Percentiles rank a stretch among this genome's conserved stretches.
Conservation (phyloP, 2,797 vertebrate species). For the Phrynocephalus vlangalii region DNA sequence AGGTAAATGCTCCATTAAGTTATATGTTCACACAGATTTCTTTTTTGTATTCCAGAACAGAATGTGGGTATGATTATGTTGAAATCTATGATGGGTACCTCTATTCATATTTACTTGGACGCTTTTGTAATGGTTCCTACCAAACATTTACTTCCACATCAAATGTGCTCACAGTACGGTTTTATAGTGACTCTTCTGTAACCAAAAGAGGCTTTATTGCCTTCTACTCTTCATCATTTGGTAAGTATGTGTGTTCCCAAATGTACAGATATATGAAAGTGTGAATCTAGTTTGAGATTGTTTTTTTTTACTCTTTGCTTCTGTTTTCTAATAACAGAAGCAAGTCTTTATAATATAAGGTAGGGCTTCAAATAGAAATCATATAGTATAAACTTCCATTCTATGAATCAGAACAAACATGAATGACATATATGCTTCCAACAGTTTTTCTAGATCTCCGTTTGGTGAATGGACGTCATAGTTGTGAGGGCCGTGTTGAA, state of each 20-base stretch:
- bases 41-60: background rate
- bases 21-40: background rate
- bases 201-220: conserved; percentile 1
- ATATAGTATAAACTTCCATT: no score
- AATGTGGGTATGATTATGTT: conserved; percentile 49
- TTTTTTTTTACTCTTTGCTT: background rate
- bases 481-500: conserved; percentile 55
- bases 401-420: background rate
- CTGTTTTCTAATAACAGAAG: background rate
- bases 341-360: background rate
- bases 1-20: background rate
- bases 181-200: conserved; percentile 35
- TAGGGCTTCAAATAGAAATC: no score
- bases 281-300: background rate
- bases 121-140: conserved; percentile 34
- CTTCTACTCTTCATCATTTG: background rate
- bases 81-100: conserved; percentile 48
- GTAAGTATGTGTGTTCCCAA: background rate
- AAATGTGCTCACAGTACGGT: conserved; percentile 22
- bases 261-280: no score
- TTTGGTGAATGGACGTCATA: background rate
- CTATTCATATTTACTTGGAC: background rate
- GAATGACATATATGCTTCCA: no score
- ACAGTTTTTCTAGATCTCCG: background rate
- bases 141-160: conserved; percentile 47